Evolutionary conservation across 2,113 vertebrate species (phyloP).

Genomic region (Eurypyga helias): DNA sequence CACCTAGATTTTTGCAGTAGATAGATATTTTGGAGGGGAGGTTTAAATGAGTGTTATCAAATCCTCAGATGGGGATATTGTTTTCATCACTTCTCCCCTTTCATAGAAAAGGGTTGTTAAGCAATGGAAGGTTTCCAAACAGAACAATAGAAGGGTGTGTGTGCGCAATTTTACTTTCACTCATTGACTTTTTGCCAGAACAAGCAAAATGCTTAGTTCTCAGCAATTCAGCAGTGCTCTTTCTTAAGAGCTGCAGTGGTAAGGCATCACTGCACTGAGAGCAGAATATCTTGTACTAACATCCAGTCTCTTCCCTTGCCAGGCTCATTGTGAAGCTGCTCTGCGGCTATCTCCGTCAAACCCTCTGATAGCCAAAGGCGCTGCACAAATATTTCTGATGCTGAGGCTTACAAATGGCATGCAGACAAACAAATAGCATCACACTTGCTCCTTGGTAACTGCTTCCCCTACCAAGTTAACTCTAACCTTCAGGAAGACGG

Average conservation of each 20-base stretch:
- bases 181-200: constrained; percentile 55
- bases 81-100: constrained; percentile 20
- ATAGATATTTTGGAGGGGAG: background rate
- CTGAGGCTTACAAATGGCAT: background rate
- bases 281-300: background rate
- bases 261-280: background rate
- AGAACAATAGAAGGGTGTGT: constrained; percentile 33
- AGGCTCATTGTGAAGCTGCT: background rate
- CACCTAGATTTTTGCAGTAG: background rate
- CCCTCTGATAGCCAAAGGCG: background rate
- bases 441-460: background rate
- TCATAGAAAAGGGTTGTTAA: constrained; percentile 5
- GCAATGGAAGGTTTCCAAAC: constrained; percentile 48
- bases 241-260: background rate
- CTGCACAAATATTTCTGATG: background rate
- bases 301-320: background rate
- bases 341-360: background rate
- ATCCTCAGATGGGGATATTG: constrained; percentile 13
- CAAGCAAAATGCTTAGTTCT: constrained; percentile 14
- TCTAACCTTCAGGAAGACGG: background rate
- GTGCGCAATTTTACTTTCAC: constrained; percentile 43
- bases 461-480: background rate
- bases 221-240: background rate
- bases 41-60: background rate
- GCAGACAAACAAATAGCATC: background rate